A percentile compares a stretch with the other conserved stretches of the same genome.
Conservation (phyloP, 2,888 invertebrate genomes). For the Vanessa cardui region DNA sequence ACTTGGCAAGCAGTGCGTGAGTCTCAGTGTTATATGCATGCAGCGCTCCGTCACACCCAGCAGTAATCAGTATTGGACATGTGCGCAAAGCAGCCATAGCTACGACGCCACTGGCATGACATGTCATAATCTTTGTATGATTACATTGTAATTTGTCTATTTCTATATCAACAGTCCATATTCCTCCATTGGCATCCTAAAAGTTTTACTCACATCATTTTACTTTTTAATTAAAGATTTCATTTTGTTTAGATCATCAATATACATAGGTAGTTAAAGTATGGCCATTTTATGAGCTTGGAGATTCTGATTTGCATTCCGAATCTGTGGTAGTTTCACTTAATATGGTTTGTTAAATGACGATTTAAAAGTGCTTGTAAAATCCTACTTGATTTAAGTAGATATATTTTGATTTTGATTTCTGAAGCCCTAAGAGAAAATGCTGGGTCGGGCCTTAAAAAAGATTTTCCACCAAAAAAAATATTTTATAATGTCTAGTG, state of each 20-base stretch:
- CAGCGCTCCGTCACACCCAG: slow-evolving; percentile 88
- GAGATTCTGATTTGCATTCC: too few relatives aligned
- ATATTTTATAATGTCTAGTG: too few relatives aligned
- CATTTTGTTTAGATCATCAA: neutral
- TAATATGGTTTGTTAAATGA: too few relatives aligned
- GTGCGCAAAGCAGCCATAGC: slow-evolving; percentile 87
- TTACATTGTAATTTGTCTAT: slow-evolving; percentile 71
- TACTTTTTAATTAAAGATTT: neutral
- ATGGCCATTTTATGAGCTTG: too few relatives aligned
- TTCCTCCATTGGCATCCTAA: slow-evolving; percentile 93
- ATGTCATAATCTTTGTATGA: slow-evolving; percentile 81
- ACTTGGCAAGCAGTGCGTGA: slow-evolving; percentile 83
- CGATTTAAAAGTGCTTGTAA: too few relatives aligned
- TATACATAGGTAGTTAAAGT: too few relatives aligned
- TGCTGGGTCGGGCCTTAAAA: too few relatives aligned
- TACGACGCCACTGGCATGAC: slow-evolving; percentile 89
- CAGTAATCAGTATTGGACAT: slow-evolving; percentile 86
- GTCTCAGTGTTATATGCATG: slow-evolving; percentile 87
- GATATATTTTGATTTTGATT: too few relatives aligned
- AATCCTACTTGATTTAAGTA: too few relatives aligned
- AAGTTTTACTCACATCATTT: slow-evolving; percentile 11
- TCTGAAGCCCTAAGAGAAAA: too few relatives aligned
- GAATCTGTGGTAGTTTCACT: too few relatives aligned
- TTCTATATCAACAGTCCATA: slow-evolving; percentile 80
- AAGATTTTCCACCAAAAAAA: too few relatives aligned